Percentiles rank a stretch among this genome's conserved stretches.
Evolutionary conservation across 1,140 invertebrate genomes (phyloP).

Genomic region (Gryllus bimaculatus): DNA sequence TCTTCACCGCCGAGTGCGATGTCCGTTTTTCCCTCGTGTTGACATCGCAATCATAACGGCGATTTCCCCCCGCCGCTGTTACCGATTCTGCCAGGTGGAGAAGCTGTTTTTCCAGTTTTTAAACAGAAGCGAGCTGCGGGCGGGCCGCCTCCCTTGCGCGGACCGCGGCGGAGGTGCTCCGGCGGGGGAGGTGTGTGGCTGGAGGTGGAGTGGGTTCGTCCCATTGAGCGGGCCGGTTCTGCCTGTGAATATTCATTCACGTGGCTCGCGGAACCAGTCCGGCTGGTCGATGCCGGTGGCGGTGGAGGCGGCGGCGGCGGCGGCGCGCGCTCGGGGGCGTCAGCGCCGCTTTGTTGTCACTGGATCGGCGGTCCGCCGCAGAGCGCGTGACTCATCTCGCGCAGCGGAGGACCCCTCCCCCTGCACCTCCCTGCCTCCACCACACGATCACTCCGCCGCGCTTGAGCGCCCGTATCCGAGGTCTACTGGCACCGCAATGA

Average conservation of each 20-base stretch:
- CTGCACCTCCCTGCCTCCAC: too few species aligned
- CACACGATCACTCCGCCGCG: too few species aligned
- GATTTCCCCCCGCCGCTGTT: background rate
- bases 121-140: background rate
- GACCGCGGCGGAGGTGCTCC: too few species aligned
- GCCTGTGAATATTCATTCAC: background rate
- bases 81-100: background rate
- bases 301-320: background rate
- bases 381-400: background rate
- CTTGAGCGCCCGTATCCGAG: too few species aligned
- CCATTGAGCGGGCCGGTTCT: background rate
- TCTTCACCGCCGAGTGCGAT: too few species aligned
- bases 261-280: slow-evolving; percentile 1
- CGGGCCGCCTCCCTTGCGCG: background rate
- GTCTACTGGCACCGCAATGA: too few species aligned
- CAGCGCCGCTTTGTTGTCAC: background rate
- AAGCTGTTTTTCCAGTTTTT: slow-evolving; percentile 1
- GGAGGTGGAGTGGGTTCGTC: background rate
- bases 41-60: background rate
- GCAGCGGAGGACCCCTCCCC: too few species aligned
- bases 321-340: too few species aligned
- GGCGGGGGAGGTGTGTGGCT: background rate
- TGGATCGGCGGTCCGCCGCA: background rate
- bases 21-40: background rate
- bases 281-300: background rate